These are phyloP conservation scores for Cossypha polioptera DNA, from an alignment of 2,797 vertebrate genomes.

Conservation along the genomic window DNA sequence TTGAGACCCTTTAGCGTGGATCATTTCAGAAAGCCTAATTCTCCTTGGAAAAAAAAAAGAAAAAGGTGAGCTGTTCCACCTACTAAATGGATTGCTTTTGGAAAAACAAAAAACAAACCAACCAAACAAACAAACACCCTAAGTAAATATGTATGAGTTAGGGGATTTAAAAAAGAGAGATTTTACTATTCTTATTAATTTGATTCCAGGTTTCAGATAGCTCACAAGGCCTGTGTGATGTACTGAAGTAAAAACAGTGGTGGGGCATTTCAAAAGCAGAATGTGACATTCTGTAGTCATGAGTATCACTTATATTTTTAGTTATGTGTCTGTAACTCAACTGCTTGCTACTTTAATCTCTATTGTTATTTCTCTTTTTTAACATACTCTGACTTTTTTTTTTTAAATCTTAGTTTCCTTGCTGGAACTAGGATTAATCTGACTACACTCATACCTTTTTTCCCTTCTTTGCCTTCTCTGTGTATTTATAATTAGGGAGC, in stretches of 20 bases:
- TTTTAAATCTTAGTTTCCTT: not conserved
- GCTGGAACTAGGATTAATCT: not conserved
- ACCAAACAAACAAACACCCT: not conserved
- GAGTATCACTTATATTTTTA: not conserved
- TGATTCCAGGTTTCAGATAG: not conserved
- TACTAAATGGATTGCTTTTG: not conserved
- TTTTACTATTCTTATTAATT: not conserved
- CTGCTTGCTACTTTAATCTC: not conserved
- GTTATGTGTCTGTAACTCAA: not conserved
- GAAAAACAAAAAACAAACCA: not conserved
- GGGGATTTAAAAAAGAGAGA: not conserved
- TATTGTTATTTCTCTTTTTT: not conserved
- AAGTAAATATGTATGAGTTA: not conserved
- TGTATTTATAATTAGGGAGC: not conserved
- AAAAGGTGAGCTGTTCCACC: not conserved
- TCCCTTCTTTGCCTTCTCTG: not conserved
- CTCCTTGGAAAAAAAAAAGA: not conserved
- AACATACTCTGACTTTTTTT: accelerated
- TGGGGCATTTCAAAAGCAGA: not conserved
- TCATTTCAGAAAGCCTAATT: not conserved
- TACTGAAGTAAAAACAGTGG: not conserved
- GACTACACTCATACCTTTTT: not conserved
- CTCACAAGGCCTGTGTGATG: not conserved
- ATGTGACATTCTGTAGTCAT: not conserved
- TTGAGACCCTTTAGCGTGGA: not conserved